Percentiles rank a stretch among this genome's conserved stretches.
These are phyloP conservation scores for Danio aesculapii DNA, from an alignment of 2,797 vertebrate species.

Conservation along the genomic window DNA sequence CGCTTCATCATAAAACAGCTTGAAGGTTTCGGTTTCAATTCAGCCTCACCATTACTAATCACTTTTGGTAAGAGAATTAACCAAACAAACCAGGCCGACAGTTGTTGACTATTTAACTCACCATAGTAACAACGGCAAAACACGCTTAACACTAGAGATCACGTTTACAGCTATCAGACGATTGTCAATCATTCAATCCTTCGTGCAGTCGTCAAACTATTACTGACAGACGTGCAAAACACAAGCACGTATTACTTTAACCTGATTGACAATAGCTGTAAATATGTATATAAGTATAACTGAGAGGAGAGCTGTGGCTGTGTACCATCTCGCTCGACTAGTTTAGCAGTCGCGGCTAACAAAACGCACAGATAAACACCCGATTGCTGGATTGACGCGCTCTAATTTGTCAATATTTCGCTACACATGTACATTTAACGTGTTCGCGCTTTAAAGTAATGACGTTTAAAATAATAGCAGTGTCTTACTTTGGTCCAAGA, in stretches of 20 bases:
- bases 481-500: slow-evolving; percentile 33
- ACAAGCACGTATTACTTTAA: neutral
- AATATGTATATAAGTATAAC: neutral
- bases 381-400: neutral
- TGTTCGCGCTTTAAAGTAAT: neutral
- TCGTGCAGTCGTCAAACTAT: neutral
- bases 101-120: neutral
- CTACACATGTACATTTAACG: neutral
- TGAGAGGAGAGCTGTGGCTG: neutral
- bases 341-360: slow-evolving; percentile 36
- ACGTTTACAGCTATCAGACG: neutral
- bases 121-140: neutral
- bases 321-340: slow-evolving; percentile 14
- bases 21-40: neutral
- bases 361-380: slow-evolving; percentile 2
- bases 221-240: neutral
- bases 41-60: neutral
- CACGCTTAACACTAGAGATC: neutral
- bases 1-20: neutral
- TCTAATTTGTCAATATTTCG: neutral
- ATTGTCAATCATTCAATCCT: neutral
- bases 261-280: neutral
- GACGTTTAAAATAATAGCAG: slow-evolving; percentile 46
- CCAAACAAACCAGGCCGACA: neutral
- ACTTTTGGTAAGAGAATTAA: neutral